These are phyloP conservation scores for Pardosa pseudoannulata DNA, from an alignment of 2,888 invertebrate genomes.

Conservation along the genomic window DNA sequence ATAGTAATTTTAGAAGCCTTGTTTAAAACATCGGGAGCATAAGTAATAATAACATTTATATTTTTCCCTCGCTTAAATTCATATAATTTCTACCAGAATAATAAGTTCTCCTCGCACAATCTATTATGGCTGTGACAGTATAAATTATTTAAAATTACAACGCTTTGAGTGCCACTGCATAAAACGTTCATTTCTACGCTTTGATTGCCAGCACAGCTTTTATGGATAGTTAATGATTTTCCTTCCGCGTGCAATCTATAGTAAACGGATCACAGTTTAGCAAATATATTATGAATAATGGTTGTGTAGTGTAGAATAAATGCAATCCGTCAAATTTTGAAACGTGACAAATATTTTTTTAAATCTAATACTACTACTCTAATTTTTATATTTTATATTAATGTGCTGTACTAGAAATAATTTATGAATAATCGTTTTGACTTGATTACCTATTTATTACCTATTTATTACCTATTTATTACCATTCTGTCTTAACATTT, in stretches of 20 bases:
- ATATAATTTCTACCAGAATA: neutral
- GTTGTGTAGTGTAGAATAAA: neutral
- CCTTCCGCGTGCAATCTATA: neutral
- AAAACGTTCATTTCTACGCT: neutral
- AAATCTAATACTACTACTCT: too few species aligned
- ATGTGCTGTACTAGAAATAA: too few species aligned
- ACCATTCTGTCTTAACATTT: too few species aligned
- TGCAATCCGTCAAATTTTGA: neutral
- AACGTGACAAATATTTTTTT: neutral
- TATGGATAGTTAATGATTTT: conserved; percentile 1
- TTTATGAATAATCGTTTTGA: too few species aligned
- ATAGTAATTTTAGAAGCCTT: neutral
- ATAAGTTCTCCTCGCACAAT: neutral
- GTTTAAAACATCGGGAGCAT: neutral
- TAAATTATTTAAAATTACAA: conserved; percentile 5
- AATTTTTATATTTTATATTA: too few species aligned
- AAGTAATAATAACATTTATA: conserved; percentile 4
- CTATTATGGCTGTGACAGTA: conserved; percentile 1
- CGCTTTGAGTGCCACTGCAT: neutral
- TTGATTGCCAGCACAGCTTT: neutral
- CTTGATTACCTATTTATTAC: too few species aligned
- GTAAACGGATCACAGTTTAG: neutral
- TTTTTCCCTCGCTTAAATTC: neutral
- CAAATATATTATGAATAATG: neutral
- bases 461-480: too few species aligned